These are phyloP conservation scores for Thera obeliscata DNA, from an alignment of 2,888 invertebrate genomes.

Conservation along the genomic window DNA sequence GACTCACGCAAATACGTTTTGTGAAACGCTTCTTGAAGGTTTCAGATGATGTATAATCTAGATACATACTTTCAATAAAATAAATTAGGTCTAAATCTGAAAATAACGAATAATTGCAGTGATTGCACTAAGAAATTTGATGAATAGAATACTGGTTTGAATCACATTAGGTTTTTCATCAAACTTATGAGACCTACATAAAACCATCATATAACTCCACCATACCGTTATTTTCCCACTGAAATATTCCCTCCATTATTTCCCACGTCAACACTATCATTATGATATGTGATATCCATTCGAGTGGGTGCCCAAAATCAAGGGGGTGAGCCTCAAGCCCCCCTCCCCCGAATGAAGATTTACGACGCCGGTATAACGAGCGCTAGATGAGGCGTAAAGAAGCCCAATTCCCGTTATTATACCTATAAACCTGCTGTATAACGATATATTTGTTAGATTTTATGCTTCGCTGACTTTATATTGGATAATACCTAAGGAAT, in stretches of 20 bases:
- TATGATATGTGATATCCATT: constrained; percentile 71
- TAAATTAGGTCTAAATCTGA: no score
- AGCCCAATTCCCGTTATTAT: constrained; percentile 82
- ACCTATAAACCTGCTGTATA: constrained; percentile 61
- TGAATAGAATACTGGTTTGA: no score
- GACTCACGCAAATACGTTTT: constrained; percentile 44
- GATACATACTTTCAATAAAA: background rate
- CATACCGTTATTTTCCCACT: constrained; percentile 21
- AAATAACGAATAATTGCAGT: no score
- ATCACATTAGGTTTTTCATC: no score
- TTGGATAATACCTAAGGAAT: constrained; percentile 41
- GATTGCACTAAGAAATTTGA: no score
- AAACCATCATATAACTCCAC: background rate
- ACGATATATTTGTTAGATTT: constrained; percentile 54
- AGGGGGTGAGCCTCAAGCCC: constrained; percentile 53
- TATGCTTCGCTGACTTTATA: constrained; percentile 50
- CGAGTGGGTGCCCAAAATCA: constrained; percentile 67
- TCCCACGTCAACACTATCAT: constrained; percentile 56
- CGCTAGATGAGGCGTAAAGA: constrained; percentile 84
- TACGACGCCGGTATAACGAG: constrained; percentile 83
- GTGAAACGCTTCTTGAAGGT: constrained; percentile 19
- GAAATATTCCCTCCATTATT: constrained; percentile 44
- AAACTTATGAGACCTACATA: background rate
- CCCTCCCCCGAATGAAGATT: constrained; percentile 76
- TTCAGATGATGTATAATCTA: constrained; percentile 8